Conservation (phyloP, 2,113 vertebrate species). For the Polypterus bichir region DNA sequence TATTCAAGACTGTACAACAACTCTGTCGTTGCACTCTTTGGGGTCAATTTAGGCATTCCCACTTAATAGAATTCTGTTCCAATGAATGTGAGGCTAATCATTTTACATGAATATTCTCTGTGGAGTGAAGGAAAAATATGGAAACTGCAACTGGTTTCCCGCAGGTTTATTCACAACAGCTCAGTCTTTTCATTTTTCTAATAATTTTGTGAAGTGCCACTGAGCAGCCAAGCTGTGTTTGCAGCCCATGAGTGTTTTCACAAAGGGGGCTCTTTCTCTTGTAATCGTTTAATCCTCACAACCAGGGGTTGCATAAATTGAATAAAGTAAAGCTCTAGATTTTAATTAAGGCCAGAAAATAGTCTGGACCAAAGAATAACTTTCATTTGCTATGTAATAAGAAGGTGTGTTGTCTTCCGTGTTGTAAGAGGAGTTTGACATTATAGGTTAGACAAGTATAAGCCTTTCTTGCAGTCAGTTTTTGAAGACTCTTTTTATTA, state of each 20-base stretch:
- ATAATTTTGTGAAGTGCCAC: constrained; percentile 86
- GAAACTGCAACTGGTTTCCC: constrained; percentile 51
- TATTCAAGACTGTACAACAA: constrained; percentile 74
- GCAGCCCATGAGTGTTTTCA: constrained; percentile 80
- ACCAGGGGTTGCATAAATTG: constrained; percentile 75
- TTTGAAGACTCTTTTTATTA: background rate
- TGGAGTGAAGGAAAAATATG: constrained; percentile 61
- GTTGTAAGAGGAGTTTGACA: constrained; percentile 8
- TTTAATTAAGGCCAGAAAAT: constrained; percentile 93
- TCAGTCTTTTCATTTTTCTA: constrained; percentile 69
- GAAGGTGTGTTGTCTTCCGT: background rate
- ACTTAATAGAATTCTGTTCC: constrained; percentile 72
- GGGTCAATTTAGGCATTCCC: constrained; percentile 61
- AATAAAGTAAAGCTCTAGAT: constrained; percentile 72
- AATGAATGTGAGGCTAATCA: constrained; percentile 71
- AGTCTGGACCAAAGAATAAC: constrained; percentile 55
- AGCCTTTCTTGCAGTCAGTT: background rate
- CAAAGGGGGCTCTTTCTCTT: constrained; percentile 77
- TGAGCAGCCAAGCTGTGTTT: constrained; percentile 61
- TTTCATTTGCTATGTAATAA: constrained; percentile 13
- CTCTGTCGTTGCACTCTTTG: constrained; percentile 51
- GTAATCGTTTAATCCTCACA: constrained; percentile 97
- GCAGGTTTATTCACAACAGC: constrained; percentile 75
- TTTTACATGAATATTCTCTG: constrained; percentile 65
- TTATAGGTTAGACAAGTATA: constrained; percentile 4